These are phyloP conservation scores for Nibea albiflora DNA, from an alignment of 2,113 vertebrate genomes.

Conservation along the genomic window DNA sequence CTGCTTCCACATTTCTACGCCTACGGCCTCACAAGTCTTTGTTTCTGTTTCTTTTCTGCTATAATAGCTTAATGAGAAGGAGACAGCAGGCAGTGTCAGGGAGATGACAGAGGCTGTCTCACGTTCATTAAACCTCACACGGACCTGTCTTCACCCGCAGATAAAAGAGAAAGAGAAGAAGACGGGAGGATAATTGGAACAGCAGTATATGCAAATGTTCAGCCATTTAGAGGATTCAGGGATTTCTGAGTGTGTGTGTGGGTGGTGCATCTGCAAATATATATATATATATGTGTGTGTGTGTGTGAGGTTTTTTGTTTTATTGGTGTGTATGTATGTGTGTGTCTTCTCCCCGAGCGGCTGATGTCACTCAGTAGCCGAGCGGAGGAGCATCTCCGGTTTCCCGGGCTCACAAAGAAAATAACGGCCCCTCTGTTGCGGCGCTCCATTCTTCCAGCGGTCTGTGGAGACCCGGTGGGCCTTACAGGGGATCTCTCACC, in stretches of 20 bases:
- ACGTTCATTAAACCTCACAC: slow-evolving; percentile 42
- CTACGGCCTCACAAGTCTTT: neutral
- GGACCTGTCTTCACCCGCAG: slow-evolving; percentile 24
- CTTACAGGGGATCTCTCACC: slow-evolving; percentile 15
- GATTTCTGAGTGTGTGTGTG: neutral
- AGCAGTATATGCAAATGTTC: slow-evolving; percentile 51
- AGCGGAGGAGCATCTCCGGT: slow-evolving; percentile 65
- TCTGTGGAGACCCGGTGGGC: slow-evolving; percentile 41
- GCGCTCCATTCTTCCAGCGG: slow-evolving; percentile 40
- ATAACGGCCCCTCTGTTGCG: slow-evolving; percentile 61
- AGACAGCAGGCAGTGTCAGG: neutral
- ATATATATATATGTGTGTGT: neutral
- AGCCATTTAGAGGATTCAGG: slow-evolving; percentile 31
- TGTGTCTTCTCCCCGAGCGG: slow-evolving; percentile 50
- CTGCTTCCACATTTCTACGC: neutral
- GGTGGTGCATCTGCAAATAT: neutral
- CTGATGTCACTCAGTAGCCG: slow-evolving; percentile 64
- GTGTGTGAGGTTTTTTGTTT: neutral
- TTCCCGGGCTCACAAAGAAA: slow-evolving; percentile 64
- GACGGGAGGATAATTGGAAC: slow-evolving; percentile 49
- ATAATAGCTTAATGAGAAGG: slow-evolving; percentile 2
- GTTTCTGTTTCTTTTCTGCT: slow-evolving; percentile 10
- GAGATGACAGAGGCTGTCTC: slow-evolving; percentile 43
- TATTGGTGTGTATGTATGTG: slow-evolving; percentile 4
- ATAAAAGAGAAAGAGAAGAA: slow-evolving; percentile 45